Evolutionary conservation across 2,113 vertebrate genomes (phyloP).

Genomic region (Isichthys henryi): DNA sequence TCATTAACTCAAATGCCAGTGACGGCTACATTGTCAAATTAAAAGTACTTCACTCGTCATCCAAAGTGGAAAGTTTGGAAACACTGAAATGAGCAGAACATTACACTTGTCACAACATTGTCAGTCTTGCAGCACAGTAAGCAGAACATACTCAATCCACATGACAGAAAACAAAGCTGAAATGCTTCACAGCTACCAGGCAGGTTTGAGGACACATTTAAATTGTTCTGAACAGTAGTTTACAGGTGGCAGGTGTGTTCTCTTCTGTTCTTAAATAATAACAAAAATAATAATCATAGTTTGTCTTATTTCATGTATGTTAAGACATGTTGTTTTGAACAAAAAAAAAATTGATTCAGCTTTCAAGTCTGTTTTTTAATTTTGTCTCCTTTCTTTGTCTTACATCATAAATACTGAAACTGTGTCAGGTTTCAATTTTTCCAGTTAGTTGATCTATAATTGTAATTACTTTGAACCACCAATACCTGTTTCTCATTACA

Average conservation of each 20-base stretch:
- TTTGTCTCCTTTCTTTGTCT: constrained; percentile 9
- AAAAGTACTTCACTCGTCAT: constrained; percentile 55
- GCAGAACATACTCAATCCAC: not conserved
- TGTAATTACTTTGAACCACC: constrained; percentile 48
- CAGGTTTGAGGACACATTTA: constrained; percentile 21
- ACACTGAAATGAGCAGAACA: constrained; percentile 55
- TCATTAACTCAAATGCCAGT: constrained; percentile 44
- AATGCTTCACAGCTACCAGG: constrained; percentile 25
- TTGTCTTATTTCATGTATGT: constrained; percentile 59
- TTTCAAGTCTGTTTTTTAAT: constrained; percentile 41
- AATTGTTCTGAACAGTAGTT: constrained; percentile 21
- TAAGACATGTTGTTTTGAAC: constrained; percentile 42
- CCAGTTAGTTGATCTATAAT: constrained; percentile 39
- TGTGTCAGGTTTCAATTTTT: constrained; percentile 32
- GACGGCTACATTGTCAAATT: constrained; percentile 58
- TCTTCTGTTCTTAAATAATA: constrained; percentile 28
- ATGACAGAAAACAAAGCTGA: constrained; percentile 3
- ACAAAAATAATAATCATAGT: constrained; percentile 36
- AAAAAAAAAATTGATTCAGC: constrained; percentile 65
- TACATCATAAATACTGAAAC: constrained; percentile 30
- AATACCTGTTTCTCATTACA: constrained; percentile 42
- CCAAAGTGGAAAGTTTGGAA: constrained; percentile 51
- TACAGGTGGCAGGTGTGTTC: not conserved
- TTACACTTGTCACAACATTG: constrained; percentile 26
- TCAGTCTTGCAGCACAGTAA: constrained; percentile 5